Evolutionary conservation across 2,888 invertebrate species (phyloP).

Genomic region (Antheraea yamamai): DNA sequence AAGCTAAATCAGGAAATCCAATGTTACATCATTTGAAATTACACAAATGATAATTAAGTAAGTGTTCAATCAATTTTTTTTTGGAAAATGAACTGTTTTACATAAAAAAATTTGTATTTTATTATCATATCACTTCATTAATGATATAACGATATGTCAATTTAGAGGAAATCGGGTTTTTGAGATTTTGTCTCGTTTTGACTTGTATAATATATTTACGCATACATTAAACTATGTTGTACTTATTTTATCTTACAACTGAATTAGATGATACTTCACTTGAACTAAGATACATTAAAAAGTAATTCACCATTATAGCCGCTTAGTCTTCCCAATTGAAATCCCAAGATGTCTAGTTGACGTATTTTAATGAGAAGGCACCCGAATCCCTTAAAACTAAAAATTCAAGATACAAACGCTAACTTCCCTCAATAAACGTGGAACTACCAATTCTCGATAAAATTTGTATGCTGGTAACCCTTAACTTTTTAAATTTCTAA

Average conservation of each 20-base stretch:
- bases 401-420: neutral
- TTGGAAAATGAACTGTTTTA: too few species aligned
- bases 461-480: constrained; percentile 25
- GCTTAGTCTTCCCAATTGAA: neutral
- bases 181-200: neutral
- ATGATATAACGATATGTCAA: neutral
- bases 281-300: neutral
- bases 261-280: neutral
- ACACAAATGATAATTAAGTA: too few species aligned
- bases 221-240: neutral
- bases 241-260: neutral
- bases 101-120: neutral
- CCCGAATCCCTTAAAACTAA: constrained; percentile 9
- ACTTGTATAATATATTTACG: neutral
- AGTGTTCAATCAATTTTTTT: too few species aligned
- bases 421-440: constrained; percentile 1
- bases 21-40: neutral
- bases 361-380: neutral
- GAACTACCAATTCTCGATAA: constrained; percentile 19
- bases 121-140: neutral
- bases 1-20: neutral
- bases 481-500: constrained; percentile 42
- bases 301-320: neutral
- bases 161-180: neutral
- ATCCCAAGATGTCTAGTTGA: neutral